Evolutionary conservation across 2,888 invertebrate species (phyloP).

Genomic region (Eutolmus rufibarbis): DNA sequence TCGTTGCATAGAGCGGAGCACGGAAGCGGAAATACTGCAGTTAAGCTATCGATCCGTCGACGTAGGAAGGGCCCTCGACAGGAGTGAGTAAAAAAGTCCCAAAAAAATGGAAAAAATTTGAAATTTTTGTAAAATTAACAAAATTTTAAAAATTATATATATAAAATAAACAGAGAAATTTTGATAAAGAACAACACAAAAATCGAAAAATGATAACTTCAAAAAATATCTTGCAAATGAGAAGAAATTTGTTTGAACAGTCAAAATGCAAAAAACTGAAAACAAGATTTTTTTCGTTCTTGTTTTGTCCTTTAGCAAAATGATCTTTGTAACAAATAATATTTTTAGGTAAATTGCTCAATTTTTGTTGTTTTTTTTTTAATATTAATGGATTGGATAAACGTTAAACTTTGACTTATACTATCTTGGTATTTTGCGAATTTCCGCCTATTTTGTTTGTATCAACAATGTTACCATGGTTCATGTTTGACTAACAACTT

Average conservation of each 20-base stretch:
- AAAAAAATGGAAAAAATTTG: constrained; percentile 8
- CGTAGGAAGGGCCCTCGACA: constrained; percentile 51
- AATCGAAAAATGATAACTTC: neutral
- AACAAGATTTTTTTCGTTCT: neutral
- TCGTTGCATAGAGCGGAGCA: constrained; percentile 49
- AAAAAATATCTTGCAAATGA: neutral
- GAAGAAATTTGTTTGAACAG: neutral
- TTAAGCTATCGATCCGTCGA: constrained; percentile 51
- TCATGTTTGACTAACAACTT: constrained; percentile 29
- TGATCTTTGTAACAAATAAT: neutral
- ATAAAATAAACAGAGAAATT: constrained; percentile 1
- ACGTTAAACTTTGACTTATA: neutral
- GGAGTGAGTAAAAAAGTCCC: constrained; percentile 50
- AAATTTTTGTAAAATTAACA: neutral
- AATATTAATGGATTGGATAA: constrained; percentile 11
- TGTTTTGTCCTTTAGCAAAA: constrained; percentile 37
- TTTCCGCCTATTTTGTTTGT: constrained; percentile 5
- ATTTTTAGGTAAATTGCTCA: neutral
- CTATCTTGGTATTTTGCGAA: constrained; percentile 6
- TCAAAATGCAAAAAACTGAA: neutral
- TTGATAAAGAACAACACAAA: constrained; percentile 44
- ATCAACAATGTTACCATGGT: constrained; percentile 14
- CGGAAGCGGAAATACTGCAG: constrained; percentile 50
- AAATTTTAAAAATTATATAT: neutral
- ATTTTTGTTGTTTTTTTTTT: neutral